Percentiles rank a stretch among this genome's conserved stretches.
Conservation (phyloP, 2,113 vertebrate genomes). For the Phyllopteryx taeniolatus region DNA sequence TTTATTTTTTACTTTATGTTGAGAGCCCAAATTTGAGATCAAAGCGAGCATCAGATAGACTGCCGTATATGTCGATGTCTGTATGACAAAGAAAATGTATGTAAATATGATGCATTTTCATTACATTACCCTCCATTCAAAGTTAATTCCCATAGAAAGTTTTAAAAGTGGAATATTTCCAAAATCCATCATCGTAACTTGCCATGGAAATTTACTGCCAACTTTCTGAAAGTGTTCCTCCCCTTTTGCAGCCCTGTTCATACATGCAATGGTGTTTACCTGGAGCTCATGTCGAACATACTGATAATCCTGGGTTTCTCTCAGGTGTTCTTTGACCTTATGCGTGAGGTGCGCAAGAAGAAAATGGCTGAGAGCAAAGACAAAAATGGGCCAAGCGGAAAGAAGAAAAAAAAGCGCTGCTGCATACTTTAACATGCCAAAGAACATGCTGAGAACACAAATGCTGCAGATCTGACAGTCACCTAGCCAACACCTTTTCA, state of each 20-base stretch:
- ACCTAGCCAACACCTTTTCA: neutral
- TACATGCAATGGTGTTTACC: neutral
- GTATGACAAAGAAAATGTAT: too few species aligned
- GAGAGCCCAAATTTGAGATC: too few species aligned
- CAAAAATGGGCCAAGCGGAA: conserved; percentile 89
- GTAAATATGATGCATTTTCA: too few species aligned
- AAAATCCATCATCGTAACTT: neutral
- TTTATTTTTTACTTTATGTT: too few species aligned
- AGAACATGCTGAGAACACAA: neutral
- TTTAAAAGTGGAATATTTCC: neutral
- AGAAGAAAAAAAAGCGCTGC: conserved; percentile 92
- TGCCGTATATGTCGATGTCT: too few species aligned
- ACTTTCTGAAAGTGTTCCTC: neutral
- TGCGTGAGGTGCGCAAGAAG: conserved; percentile 93
- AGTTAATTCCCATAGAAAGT: too few species aligned
- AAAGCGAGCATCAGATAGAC: too few species aligned
- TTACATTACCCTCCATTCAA: too few species aligned
- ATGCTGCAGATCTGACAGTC: conserved; percentile 6
- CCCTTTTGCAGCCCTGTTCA: neutral
- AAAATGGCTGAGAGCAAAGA: conserved; percentile 96
- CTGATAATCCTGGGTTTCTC: neutral
- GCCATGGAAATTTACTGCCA: neutral
- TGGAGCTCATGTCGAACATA: neutral
- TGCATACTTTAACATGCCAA: conserved; percentile 80
- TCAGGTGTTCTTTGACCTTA: conserved; percentile 97